Evolutionary conservation across 37 sponge, comb jelly and placozoan species (phyloP).

Genomic region (Amphimedon queenslandica): DNA sequence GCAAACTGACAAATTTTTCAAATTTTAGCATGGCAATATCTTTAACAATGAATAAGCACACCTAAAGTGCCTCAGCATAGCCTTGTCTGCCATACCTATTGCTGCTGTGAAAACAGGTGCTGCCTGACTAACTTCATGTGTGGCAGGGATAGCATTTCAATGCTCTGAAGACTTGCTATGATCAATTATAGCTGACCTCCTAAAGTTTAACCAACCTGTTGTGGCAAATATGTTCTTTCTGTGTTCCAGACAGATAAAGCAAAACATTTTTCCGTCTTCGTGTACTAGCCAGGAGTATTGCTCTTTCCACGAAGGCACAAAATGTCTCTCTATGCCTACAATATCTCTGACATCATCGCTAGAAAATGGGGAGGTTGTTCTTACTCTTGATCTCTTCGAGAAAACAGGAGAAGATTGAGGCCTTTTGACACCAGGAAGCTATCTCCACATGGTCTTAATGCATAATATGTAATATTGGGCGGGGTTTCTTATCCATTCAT

Average conservation of each 20-base stretch:
- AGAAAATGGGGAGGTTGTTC: too few relatives aligned
- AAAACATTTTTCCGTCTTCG: not conserved
- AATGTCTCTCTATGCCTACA: not conserved
- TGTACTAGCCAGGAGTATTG: not conserved
- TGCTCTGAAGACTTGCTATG: not conserved
- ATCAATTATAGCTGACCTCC: not conserved
- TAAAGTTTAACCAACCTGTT: not conserved
- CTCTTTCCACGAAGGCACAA: not conserved
- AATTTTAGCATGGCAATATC: not conserved
- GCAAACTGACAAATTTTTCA: not conserved
- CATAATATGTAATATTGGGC: too few relatives aligned
- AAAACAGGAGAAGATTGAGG: too few relatives aligned
- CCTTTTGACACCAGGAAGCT: too few relatives aligned
- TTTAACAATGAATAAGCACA: not conserved
- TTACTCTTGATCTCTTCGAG: too few relatives aligned
- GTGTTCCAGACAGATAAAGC: not conserved
- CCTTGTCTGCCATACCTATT: not conserved
- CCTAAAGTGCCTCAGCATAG: not conserved
- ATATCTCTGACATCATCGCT: not conserved
- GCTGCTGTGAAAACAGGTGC: not conserved
- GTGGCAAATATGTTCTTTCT: not conserved
- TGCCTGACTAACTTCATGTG: not conserved
- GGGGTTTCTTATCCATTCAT: too few relatives aligned
- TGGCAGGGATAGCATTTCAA: not conserved
- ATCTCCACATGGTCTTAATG: too few relatives aligned